Percentiles rank a stretch among this genome's conserved stretches.
phyloP scores from a whole-genome alignment of 2,888 invertebrate species.

The Aricia artaxerxes region DNA sequence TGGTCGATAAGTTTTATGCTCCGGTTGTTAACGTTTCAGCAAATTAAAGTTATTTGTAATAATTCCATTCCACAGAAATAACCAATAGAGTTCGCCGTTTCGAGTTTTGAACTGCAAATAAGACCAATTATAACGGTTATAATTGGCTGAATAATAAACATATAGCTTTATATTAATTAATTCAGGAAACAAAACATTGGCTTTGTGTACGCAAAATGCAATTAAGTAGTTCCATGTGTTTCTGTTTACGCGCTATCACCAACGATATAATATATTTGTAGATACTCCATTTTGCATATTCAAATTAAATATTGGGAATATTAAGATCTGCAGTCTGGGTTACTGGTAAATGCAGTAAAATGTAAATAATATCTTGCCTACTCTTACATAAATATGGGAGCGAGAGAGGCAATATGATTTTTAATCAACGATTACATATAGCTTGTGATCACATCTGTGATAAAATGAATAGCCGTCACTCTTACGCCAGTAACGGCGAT shows the following conservation, averaged over 20 bases:
- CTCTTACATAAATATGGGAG: too few species aligned
- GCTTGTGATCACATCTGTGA: too few species aligned
- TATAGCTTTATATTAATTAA: slow-evolving; percentile 16
- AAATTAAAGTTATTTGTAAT: background rate
- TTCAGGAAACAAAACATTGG: slow-evolving; percentile 17
- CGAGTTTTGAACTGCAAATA: background rate
- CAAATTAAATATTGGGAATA: too few species aligned
- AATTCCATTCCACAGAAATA: background rate
- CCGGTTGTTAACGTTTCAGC: background rate
- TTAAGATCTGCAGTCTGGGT: too few species aligned
- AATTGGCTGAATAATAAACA: slow-evolving; percentile 18
- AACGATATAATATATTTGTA: background rate
- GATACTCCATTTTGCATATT: background rate
- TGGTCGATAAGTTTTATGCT: background rate
- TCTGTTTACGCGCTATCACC: slow-evolving; percentile 11
- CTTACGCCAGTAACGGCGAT: too few species aligned
- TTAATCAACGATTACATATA: too few species aligned
- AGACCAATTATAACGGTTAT: slow-evolving; percentile 6
- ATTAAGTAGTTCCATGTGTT: slow-evolving; percentile 19
- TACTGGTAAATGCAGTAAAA: too few species aligned
- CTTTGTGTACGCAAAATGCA: slow-evolving; percentile 18
- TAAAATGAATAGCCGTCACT: too few species aligned
- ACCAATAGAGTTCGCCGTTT: background rate
- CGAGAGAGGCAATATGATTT: too few species aligned
- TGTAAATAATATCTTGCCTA: too few species aligned